Conservation (phyloP, 2,888 invertebrate species). For the Eupithecia pulchellata region DNA sequence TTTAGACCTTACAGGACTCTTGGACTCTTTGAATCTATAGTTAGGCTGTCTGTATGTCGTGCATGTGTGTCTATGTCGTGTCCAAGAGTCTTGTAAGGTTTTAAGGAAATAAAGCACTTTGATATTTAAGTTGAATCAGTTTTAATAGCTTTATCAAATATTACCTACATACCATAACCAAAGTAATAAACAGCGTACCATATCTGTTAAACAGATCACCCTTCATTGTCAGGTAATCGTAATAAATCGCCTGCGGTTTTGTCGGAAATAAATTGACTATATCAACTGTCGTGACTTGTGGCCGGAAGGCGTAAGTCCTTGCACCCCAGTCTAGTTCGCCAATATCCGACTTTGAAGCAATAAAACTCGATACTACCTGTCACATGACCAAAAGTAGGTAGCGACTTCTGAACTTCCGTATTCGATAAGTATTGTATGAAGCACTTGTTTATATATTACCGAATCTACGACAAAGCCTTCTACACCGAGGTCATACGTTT, state of each 20-base stretch:
- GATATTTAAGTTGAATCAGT: background rate
- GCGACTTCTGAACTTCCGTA: slow-evolving; percentile 28
- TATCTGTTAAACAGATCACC: slow-evolving; percentile 55
- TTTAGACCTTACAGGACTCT: no score
- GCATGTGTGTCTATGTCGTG: no score
- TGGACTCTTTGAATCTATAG: no score
- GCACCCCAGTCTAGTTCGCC: slow-evolving; percentile 39
- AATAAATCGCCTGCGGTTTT: slow-evolving; percentile 52
- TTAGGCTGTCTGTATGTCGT: no score
- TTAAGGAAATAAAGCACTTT: no score
- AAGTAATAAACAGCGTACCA: slow-evolving; percentile 46
- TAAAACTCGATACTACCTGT: slow-evolving; percentile 25
- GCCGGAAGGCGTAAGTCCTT: slow-evolving; percentile 67
- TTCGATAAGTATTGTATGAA: slow-evolving; percentile 8
- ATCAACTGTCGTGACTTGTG: slow-evolving; percentile 63
- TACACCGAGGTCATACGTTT: no score
- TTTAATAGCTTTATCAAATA: background rate
- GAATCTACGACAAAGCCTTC: no score
- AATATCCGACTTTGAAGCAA: slow-evolving; percentile 33
- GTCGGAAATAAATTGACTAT: slow-evolving; percentile 60
- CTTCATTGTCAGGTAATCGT: slow-evolving; percentile 50
- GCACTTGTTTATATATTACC: background rate
- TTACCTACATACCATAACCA: slow-evolving; percentile 20
- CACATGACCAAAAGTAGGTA: slow-evolving; percentile 25
- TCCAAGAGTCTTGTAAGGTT: no score